These are phyloP conservation scores for Clanis bilineata DNA, from an alignment of 2,888 invertebrate genomes.

Conservation along the genomic window DNA sequence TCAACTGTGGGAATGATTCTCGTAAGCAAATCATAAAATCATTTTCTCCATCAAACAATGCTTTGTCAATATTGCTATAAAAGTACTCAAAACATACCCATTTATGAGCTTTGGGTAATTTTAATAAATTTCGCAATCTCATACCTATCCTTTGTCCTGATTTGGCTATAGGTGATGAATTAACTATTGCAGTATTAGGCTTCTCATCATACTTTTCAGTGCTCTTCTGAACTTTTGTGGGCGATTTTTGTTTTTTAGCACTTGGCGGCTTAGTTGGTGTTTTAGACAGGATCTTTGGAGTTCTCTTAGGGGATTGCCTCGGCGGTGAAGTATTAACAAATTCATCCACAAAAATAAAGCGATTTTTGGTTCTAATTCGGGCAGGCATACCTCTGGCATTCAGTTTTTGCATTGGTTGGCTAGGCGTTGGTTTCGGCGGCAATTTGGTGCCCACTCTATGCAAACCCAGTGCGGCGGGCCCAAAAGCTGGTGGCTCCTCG, in stretches of 20 bases:
- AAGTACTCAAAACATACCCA: constrained; percentile 99
- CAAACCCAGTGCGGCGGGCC: constrained; percentile 90
- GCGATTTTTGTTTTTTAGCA: constrained; percentile 77
- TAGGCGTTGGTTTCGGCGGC: constrained; percentile 87
- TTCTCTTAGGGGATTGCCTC: constrained; percentile 86
- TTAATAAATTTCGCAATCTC: constrained; percentile 94
- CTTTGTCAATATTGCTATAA: constrained; percentile 98
- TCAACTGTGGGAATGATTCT: constrained; percentile 96
- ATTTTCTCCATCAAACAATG: constrained; percentile 96
- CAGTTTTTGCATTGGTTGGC: constrained; percentile 89
- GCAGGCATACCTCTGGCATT: constrained; percentile 95
- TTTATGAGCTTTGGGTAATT: constrained; percentile 98
- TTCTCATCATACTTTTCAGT: constrained; percentile 70
- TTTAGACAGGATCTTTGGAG: constrained; percentile 81
- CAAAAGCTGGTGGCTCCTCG: constrained; percentile 86
- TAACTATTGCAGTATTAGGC: constrained; percentile 59
- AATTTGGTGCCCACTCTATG: constrained; percentile 90
- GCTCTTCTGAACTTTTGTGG: constrained; percentile 77
- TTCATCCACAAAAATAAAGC: constrained; percentile 94
- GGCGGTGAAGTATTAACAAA: constrained; percentile 90
- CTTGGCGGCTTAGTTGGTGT: constrained; percentile 67
- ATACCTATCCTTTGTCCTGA: constrained; percentile 95
- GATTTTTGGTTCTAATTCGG: constrained; percentile 93
- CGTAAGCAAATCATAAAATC: constrained; percentile 97
- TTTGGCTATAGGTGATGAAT: constrained; percentile 88